These are phyloP conservation scores for Amphipyra berbera DNA, from an alignment of 2,888 invertebrate species.

Conservation along the genomic window DNA sequence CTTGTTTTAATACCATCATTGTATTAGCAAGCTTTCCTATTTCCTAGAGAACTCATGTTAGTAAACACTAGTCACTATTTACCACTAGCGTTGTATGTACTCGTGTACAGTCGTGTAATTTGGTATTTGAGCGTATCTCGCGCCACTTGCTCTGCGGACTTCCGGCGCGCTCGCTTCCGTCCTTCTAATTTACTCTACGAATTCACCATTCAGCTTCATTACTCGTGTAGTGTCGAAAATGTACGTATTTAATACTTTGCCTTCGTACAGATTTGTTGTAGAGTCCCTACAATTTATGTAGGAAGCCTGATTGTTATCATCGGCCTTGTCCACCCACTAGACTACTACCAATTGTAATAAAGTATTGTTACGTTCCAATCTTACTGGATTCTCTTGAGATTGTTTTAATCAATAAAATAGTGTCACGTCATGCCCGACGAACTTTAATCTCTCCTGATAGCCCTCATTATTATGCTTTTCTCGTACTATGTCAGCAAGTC, in stretches of 20 bases:
- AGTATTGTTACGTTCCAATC: constrained; percentile 33
- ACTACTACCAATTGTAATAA: constrained; percentile 22
- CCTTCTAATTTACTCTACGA: constrained; percentile 60
- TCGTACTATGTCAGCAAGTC: neutral
- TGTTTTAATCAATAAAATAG: constrained; percentile 16
- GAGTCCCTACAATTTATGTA: constrained; percentile 26
- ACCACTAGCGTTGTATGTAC: constrained; percentile 25
- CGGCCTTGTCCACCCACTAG: constrained; percentile 29
- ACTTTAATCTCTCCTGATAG: constrained; percentile 14
- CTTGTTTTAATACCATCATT: constrained; percentile 35
- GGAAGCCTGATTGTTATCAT: constrained; percentile 38
- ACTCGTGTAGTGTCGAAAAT: constrained; percentile 35
- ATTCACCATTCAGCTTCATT: constrained; percentile 52
- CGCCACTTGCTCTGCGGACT: constrained; percentile 56
- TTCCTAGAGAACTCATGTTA: constrained; percentile 20
- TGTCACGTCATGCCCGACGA: constrained; percentile 5
- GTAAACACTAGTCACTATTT: constrained; percentile 36
- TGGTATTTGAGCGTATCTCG: constrained; percentile 60
- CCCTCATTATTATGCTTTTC: constrained; percentile 2
- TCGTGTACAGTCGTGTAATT: constrained; percentile 48
- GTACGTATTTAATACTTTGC: constrained; percentile 23
- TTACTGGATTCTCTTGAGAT: constrained; percentile 20
- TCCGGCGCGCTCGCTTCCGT: constrained; percentile 59
- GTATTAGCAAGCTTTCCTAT: constrained; percentile 18
- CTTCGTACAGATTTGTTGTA: constrained; percentile 11